Conservation (phyloP, 2,113 vertebrate species). For the Ellobius talpinus region DNA sequence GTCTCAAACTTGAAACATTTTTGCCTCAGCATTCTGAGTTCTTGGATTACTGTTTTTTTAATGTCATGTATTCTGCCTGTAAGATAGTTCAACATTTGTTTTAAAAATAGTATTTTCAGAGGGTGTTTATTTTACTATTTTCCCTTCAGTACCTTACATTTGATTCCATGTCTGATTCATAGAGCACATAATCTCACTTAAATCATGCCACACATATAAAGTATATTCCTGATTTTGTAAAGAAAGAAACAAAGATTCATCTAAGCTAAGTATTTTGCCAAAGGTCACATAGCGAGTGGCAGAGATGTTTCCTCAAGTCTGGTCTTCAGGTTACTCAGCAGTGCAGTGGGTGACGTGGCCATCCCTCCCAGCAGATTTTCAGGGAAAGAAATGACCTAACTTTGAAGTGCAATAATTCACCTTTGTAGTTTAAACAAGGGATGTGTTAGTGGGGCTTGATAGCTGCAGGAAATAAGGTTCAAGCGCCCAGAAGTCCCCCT, state of each 20-base stretch:
- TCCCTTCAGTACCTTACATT: conserved; percentile 11
- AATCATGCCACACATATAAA: conserved; percentile 5
- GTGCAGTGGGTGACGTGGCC: background rate
- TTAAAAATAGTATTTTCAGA: conserved; percentile 53
- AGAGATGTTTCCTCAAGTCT: conserved; percentile 29
- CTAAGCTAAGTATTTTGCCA: background rate
- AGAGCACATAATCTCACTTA: conserved; percentile 36
- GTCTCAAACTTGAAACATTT: background rate
- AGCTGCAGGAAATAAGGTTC: conserved; percentile 10
- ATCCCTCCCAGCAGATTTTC: conserved; percentile 53
- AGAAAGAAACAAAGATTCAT: conserved; percentile 4
- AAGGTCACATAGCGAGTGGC: background rate
- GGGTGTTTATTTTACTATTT: background rate
- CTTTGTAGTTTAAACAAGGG: conserved; percentile 42
- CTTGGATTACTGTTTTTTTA: conserved; percentile 29
- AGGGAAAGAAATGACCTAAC: background rate
- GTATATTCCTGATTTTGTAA: conserved; percentile 3
- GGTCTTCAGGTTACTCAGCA: background rate
- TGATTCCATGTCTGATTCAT: background rate
- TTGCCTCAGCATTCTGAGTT: background rate
- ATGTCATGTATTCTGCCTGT: background rate
- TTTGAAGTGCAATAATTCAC: conserved; percentile 32
- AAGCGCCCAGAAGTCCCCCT: background rate
- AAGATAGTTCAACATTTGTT: conserved; percentile 1
- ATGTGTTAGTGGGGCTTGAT: background rate